Conservation (phyloP, 2,888 invertebrate genomes). For the Papilio protenor region DNA sequence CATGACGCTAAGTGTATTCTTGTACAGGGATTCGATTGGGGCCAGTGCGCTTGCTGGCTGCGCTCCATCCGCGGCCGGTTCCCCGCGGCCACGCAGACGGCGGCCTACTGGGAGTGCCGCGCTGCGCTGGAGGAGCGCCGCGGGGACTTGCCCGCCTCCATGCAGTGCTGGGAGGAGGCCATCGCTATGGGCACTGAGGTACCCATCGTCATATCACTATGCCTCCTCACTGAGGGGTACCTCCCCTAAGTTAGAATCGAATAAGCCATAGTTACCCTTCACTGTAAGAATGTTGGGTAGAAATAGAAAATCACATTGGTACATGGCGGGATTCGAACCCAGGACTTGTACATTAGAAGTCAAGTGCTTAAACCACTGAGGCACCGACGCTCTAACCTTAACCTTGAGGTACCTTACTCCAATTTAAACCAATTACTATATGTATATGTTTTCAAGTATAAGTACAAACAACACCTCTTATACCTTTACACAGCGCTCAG, state of each 20-base stretch:
- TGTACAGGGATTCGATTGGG: constrained; percentile 80
- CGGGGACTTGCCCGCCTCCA: constrained; percentile 82
- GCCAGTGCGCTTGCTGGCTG: constrained; percentile 84
- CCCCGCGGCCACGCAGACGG: constrained; percentile 66
- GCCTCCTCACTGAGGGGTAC: not conserved
- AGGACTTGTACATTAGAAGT: too few relatives aligned
- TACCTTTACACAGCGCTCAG: constrained; percentile 68
- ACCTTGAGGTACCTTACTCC: too few relatives aligned
- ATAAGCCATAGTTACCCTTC: too few relatives aligned
- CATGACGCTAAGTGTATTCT: not conserved
- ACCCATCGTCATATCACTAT: not conserved
- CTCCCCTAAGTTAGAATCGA: too few relatives aligned
- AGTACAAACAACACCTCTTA: not conserved
- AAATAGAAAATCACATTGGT: too few relatives aligned
- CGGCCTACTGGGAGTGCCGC: constrained; percentile 85
- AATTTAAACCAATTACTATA: too few relatives aligned
- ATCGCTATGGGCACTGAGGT: constrained; percentile 85
- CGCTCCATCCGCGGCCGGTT: constrained; percentile 77
- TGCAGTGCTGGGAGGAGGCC: constrained; percentile 85
- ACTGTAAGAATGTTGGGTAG: too few relatives aligned
- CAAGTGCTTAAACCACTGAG: too few relatives aligned
- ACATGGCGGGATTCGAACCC: too few relatives aligned
- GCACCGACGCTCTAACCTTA: too few relatives aligned
- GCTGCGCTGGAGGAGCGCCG: constrained; percentile 83
- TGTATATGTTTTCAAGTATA: too few relatives aligned